Evolutionary conservation across 1,140 invertebrate species (phyloP).

Genomic region (Idris sp.): DNA sequence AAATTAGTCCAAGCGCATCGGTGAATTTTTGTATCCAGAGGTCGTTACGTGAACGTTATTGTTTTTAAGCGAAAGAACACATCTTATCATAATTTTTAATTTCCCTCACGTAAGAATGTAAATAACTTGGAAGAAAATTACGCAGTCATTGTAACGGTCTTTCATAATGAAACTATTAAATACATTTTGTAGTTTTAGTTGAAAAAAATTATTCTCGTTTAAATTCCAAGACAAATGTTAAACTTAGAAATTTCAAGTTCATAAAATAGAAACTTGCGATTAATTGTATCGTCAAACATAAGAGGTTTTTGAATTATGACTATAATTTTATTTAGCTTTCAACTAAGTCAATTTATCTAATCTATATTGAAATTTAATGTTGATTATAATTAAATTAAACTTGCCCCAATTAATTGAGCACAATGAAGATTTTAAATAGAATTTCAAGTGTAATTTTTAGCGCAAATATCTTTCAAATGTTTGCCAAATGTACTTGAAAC

Average conservation of each 20-base stretch:
- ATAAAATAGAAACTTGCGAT: background rate
- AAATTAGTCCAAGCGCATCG: slow-evolving; percentile 9
- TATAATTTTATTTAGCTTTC: no score
- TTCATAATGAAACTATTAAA: slow-evolving; percentile 46
- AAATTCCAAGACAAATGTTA: slow-evolving; percentile 21
- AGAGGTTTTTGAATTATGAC: no score
- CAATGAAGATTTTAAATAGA: background rate
- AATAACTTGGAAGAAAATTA: slow-evolving; percentile 45
- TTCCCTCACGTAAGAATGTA: slow-evolving; percentile 37
- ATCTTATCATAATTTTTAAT: slow-evolving; percentile 21
- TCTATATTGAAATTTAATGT: no score
- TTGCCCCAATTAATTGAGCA: no score
- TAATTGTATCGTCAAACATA: background rate
- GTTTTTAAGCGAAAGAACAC: slow-evolving; percentile 1
- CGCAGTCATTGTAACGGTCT: slow-evolving; percentile 52
- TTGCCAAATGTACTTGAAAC: slow-evolving; percentile 2
- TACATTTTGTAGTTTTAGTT: slow-evolving; percentile 28
- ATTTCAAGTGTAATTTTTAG: background rate
- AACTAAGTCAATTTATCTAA: no score
- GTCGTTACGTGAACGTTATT: slow-evolving; percentile 3
- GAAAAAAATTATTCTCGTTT: slow-evolving; percentile 12
- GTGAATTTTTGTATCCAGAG: background rate
- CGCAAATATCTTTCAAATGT: background rate
- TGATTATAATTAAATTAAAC: no score
- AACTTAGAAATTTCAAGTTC: background rate